Evolutionary conservation across 1,140 invertebrate species (phyloP).

Genomic region (Bombus sibiricus): DNA sequence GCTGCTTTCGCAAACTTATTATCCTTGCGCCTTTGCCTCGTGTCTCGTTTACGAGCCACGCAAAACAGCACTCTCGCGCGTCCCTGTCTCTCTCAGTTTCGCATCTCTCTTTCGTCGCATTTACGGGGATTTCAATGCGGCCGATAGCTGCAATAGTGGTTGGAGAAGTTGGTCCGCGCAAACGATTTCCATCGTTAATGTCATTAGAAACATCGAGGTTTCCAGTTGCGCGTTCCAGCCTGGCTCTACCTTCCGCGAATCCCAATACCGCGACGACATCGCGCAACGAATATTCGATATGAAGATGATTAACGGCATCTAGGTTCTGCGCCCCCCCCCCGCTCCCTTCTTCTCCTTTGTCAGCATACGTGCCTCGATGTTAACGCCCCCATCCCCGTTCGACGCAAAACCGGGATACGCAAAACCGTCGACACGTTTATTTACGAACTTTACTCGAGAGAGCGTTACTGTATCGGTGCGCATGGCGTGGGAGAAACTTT

Average conservation of each 20-base stretch:
- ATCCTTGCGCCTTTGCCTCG: too few species aligned
- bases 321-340: too few species aligned
- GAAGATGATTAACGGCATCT: too few species aligned
- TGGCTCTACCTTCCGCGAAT: not conserved
- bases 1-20: too few species aligned
- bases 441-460: slow-evolving; percentile 26
- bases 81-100: not conserved
- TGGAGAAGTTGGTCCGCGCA: not conserved
- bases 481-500: not conserved
- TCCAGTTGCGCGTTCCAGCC: too few species aligned
- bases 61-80: accelerated
- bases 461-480: not conserved
- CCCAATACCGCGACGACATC: not conserved
- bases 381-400: too few species aligned
- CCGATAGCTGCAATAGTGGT: not conserved
- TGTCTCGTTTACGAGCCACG: too few species aligned
- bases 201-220: too few species aligned
- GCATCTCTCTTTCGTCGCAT: not conserved
- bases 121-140: not conserved
- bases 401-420: too few species aligned
- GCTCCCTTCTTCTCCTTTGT: too few species aligned
- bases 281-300: not conserved
- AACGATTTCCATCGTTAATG: slow-evolving; percentile 1
- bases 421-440: slow-evolving; percentile 8
- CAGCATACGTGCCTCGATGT: too few species aligned